These are phyloP conservation scores for Machimus atricapillus DNA, from an alignment of 2,888 invertebrate species.

Conservation along the genomic window DNA sequence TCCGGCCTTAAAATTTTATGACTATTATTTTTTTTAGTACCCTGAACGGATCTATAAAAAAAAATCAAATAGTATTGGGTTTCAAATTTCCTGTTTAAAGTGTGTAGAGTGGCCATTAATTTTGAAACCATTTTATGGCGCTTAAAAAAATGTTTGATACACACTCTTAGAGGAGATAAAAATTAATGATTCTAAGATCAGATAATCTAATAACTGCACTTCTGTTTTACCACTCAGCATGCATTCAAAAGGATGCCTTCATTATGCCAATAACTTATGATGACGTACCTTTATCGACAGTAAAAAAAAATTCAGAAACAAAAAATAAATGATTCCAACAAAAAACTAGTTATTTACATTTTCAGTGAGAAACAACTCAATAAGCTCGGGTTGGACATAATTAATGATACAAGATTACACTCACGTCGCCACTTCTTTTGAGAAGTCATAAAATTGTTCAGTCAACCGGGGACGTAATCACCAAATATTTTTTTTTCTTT, in stretches of 20 bases:
- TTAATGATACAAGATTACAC: constrained; percentile 35
- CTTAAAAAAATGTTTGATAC: not conserved
- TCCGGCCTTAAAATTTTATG: no score
- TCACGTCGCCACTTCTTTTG: constrained; percentile 24
- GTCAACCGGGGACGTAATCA: constrained; percentile 1
- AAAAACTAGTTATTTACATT: constrained; percentile 36
- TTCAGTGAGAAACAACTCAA: constrained; percentile 35
- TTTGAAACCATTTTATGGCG: not conserved
- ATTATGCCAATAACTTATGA: constrained; percentile 26
- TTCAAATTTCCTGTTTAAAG: not conserved
- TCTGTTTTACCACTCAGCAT: not conserved
- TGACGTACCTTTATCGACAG: not conserved
- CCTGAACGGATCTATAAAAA: not conserved
- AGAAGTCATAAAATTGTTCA: constrained; percentile 23
- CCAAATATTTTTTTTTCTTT: not conserved
- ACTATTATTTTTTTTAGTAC: not conserved
- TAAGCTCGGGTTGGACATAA: constrained; percentile 38
- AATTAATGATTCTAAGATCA: not conserved
- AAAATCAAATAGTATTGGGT: not conserved
- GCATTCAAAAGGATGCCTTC: not conserved
- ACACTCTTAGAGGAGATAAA: not conserved
- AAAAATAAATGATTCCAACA: not conserved
- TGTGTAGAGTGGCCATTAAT: not conserved
- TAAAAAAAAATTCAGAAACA: not conserved
- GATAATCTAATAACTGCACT: not conserved